Evolutionary conservation across 2,113 vertebrate genomes (phyloP).

Genomic region (Heliornis fulica): DNA sequence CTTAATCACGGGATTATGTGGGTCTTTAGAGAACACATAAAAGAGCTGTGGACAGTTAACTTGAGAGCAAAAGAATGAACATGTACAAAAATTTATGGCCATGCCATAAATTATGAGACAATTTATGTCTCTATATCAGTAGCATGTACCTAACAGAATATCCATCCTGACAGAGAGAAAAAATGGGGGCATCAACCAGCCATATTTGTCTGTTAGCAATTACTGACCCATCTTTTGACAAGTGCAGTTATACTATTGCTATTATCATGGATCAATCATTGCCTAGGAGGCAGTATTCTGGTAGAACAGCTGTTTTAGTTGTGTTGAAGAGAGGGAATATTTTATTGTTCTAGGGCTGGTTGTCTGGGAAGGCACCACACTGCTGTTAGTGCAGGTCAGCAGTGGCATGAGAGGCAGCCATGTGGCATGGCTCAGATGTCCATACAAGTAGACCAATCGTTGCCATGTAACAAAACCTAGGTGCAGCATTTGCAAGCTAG

Average conservation of each 20-base stretch:
- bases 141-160: not conserved
- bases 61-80: not conserved
- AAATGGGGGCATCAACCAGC: fast-evolving
- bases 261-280: not conserved
- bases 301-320: not conserved
- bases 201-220: not conserved
- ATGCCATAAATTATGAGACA: not conserved
- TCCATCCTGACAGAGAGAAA: not conserved
- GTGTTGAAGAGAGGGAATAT: not conserved
- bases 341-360: not conserved
- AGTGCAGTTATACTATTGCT: not conserved
- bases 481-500: not conserved
- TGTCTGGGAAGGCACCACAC: not conserved
- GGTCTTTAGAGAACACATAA: not conserved
- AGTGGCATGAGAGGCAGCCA: not conserved
- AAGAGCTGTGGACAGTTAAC: not conserved
- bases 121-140: not conserved
- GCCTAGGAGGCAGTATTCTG: not conserved
- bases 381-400: not conserved
- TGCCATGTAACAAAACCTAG: not conserved
- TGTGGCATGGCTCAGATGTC: not conserved
- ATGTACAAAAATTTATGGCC: not conserved
- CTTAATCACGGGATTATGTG: fast-evolving
- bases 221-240: not conserved
- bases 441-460: not conserved